phyloP scores from a whole-genome alignment of 2,113 vertebrate species.

The Nannospalax galili region DNA sequence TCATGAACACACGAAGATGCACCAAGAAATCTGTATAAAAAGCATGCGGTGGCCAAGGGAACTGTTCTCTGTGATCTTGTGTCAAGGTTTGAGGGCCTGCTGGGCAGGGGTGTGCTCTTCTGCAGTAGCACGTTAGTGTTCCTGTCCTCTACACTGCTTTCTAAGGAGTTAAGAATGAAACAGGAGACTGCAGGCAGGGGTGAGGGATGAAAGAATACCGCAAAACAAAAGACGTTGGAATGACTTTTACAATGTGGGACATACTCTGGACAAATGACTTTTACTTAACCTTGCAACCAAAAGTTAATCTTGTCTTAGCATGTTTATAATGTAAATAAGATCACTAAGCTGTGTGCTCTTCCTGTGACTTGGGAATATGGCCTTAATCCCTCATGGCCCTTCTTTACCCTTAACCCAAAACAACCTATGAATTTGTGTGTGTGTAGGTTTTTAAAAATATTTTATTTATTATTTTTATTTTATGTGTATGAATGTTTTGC shows the following conservation, averaged over 20 bases:
- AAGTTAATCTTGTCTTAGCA: too few relatives aligned
- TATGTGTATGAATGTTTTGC: not conserved
- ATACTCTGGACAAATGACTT: too few relatives aligned
- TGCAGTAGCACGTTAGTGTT: slow-evolving; percentile 50
- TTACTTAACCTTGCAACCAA: too few relatives aligned
- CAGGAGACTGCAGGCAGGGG: slow-evolving; percentile 53
- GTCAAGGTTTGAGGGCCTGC: not conserved
- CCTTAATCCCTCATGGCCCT: too few relatives aligned
- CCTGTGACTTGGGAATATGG: too few relatives aligned
- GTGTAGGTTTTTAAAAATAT: not conserved
- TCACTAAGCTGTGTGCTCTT: too few relatives aligned
- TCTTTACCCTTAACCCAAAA: too few relatives aligned
- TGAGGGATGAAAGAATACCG: slow-evolving; percentile 46
- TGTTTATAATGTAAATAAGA: too few relatives aligned
- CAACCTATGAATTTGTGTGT: too few relatives aligned
- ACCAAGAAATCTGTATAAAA: not conserved
- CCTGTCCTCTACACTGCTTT: slow-evolving; percentile 62
- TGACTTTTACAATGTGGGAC: too few relatives aligned
- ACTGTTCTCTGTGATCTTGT: not conserved
- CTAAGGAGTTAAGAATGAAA: slow-evolving; percentile 71
- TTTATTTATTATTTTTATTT: not conserved
- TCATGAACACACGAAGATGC: not conserved
- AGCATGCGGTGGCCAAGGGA: not conserved
- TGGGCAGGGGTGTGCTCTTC: not conserved
- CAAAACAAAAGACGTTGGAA: slow-evolving; percentile 68